Percentiles rank a stretch among this genome's conserved stretches.
phyloP scores from a whole-genome alignment of 1,140 invertebrate species.

The Anagrus nilaparvatae region DNA sequence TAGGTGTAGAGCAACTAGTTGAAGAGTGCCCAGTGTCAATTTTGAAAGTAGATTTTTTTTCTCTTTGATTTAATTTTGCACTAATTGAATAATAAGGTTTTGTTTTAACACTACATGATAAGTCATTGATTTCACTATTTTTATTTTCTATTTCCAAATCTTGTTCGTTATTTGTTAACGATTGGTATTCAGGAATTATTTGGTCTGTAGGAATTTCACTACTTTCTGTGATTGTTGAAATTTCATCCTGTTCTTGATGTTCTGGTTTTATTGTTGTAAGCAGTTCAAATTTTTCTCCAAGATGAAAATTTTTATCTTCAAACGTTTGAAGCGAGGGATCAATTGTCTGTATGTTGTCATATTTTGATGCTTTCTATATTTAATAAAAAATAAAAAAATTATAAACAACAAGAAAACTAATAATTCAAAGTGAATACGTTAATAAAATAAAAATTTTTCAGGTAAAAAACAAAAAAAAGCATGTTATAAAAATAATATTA shows the following conservation, averaged over 20 bases:
- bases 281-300: conserved; percentile 11
- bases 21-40: conserved; percentile 10
- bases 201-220: no score
- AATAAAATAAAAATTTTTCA: conserved; percentile 4
- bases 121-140: conserved; percentile 28
- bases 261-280: neutral
- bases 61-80: conserved; percentile 35
- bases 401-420: conserved; percentile 1
- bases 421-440: neutral
- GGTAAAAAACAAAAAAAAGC: conserved; percentile 16
- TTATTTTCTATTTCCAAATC: conserved; percentile 28
- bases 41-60: conserved; percentile 25
- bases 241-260: conserved; percentile 14
- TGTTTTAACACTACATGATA: conserved; percentile 37
- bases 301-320: conserved; percentile 26
- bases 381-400: conserved; percentile 9
- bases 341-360: conserved; percentile 30
- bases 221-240: conserved; percentile 13
- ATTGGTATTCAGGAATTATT: no score
- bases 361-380: conserved; percentile 34
- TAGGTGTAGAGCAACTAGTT: conserved; percentile 1
- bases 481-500: conserved; percentile 7
- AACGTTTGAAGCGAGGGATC: conserved; percentile 21
- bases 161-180: no score
- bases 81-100: conserved; percentile 41